These are phyloP conservation scores for Spea hammondii DNA, from an alignment of 2,797 vertebrate species.

Conservation along the genomic window DNA sequence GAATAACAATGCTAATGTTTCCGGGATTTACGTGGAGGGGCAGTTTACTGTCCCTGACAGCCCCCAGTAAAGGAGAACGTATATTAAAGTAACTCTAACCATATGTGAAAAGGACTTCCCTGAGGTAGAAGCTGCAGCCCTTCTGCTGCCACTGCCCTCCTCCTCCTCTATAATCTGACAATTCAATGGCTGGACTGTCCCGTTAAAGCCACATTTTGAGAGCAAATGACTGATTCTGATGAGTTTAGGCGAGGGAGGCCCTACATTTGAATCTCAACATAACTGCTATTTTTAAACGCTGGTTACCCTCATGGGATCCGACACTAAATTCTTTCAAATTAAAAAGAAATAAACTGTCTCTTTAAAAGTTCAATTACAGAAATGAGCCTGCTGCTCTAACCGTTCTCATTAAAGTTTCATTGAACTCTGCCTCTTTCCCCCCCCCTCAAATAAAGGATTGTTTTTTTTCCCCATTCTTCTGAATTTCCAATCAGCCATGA, in stretches of 20 bases:
- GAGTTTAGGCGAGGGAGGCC: slow-evolving; percentile 47
- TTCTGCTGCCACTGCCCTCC: no score
- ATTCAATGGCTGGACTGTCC: background rate
- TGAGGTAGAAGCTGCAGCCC: no score
- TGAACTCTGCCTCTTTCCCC: slow-evolving; percentile 42
- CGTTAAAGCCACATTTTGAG: background rate
- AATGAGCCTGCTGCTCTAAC: slow-evolving; percentile 56
- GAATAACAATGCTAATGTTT: no score
- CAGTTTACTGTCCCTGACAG: no score
- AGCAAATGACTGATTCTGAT: slow-evolving; percentile 35
- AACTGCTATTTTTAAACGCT: slow-evolving; percentile 58
- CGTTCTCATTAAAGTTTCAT: slow-evolving; percentile 59
- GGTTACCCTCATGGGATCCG: slow-evolving; percentile 57
- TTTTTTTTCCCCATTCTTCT: slow-evolving; percentile 9
- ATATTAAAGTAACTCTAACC: no score
- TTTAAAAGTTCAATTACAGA: slow-evolving; percentile 60
- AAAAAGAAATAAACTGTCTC: slow-evolving; percentile 61
- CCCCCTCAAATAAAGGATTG: slow-evolving; percentile 27
- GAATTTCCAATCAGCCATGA: background rate
- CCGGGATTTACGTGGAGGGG: no score
- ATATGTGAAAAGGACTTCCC: no score
- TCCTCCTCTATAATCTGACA: no score
- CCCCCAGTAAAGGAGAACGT: no score
- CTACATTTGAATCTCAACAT: slow-evolving; percentile 34
- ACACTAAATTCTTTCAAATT: slow-evolving; percentile 61